Percentiles rank a stretch among this genome's conserved stretches.
These are phyloP conservation scores for Coregonus sp. DNA, from an alignment of 2,797 vertebrate species.

Conservation along the genomic window DNA sequence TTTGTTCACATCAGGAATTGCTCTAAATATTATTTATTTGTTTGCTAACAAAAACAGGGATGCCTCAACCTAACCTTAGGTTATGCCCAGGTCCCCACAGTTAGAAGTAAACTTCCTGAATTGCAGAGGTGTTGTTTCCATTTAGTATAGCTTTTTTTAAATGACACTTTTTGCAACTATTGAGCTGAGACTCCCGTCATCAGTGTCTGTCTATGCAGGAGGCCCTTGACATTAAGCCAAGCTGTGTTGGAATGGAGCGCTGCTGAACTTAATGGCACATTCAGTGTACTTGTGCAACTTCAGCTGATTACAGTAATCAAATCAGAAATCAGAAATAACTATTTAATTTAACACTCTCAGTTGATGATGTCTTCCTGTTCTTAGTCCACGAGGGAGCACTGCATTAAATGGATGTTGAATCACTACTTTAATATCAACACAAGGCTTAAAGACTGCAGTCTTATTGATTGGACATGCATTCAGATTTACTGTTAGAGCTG, in stretches of 20 bases:
- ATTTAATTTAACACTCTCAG: slow-evolving; percentile 3
- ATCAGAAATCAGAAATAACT: slow-evolving; percentile 36
- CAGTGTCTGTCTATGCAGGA: slow-evolving; percentile 6
- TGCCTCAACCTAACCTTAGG: neutral
- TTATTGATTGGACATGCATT: neutral
- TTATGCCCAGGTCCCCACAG: too few species aligned
- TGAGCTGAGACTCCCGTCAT: neutral
- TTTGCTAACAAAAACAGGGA: neutral
- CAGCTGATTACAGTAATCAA: slow-evolving; percentile 44
- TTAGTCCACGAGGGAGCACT: neutral
- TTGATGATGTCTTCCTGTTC: neutral
- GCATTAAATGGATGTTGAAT: neutral
- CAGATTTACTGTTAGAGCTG: neutral
- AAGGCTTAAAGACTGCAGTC: neutral
- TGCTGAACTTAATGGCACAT: slow-evolving; percentile 26
- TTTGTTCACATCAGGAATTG: neutral
- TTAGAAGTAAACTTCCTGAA: too few species aligned
- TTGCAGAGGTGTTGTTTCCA: too few species aligned
- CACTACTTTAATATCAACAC: neutral
- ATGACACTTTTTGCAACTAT: too few species aligned
- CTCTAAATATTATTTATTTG: neutral
- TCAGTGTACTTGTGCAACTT: slow-evolving; percentile 40
- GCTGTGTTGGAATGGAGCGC: slow-evolving; percentile 32
- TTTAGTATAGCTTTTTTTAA: too few species aligned
- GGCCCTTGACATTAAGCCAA: slow-evolving; percentile 43